Conservation (phyloP, 2,888 invertebrate species). For the Dicycla oo region DNA sequence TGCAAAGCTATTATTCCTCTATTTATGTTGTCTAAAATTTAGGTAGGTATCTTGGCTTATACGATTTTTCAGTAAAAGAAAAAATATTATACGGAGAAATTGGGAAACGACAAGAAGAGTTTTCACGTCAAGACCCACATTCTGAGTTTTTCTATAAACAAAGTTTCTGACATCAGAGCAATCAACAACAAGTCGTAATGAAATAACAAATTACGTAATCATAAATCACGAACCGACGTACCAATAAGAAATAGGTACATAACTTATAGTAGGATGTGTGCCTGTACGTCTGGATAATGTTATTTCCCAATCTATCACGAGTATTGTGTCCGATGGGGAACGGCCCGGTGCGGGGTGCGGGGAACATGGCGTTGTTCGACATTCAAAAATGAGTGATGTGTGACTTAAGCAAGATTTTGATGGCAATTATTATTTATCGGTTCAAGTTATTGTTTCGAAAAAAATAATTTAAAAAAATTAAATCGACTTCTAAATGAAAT, state of each 20-base stretch:
- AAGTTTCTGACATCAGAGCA: conserved; percentile 24
- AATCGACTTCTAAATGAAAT: too few relatives aligned
- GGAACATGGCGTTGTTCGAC: conserved; percentile 52
- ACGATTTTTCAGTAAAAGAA: background rate
- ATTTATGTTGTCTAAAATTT: background rate
- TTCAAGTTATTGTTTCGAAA: too few relatives aligned
- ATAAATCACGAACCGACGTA: conserved; percentile 55
- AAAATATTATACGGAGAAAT: background rate
- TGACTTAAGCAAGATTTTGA: conserved; percentile 49
- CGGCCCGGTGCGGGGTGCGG: conserved; percentile 60
- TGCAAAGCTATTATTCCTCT: background rate
- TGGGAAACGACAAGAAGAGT: background rate
- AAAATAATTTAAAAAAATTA: too few relatives aligned
- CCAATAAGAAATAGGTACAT: conserved; percentile 53
- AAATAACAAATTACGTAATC: conserved; percentile 59
- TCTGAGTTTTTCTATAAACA: conserved; percentile 13
- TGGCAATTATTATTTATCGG: conserved; percentile 22
- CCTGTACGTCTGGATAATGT: conserved; percentile 71
- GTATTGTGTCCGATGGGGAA: conserved; percentile 66
- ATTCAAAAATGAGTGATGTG: conserved; percentile 40
- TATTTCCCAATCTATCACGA: conserved; percentile 80
- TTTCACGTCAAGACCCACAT: background rate
- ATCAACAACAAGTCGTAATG: conserved; percentile 57
- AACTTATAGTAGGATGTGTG: conserved; percentile 31
- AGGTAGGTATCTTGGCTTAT: too few relatives aligned